Conservation (phyloP, 2,113 vertebrate genomes). For the Probosciger aterrimus region DNA sequence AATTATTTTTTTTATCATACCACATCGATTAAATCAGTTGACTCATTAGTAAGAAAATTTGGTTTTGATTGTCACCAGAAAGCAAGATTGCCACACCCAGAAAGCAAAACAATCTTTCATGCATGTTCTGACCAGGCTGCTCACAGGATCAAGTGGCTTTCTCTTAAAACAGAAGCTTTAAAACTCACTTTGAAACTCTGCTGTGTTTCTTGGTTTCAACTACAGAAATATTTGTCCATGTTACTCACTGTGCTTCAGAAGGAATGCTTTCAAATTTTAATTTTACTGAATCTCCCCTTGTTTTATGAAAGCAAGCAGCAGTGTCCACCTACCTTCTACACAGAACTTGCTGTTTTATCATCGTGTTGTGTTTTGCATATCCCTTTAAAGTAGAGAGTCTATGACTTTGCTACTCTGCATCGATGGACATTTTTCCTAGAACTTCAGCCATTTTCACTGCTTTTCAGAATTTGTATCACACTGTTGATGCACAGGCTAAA, state of each 20-base stretch:
- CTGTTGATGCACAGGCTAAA: background rate
- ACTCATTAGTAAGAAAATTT: background rate
- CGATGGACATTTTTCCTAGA: background rate
- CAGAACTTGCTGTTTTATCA: background rate
- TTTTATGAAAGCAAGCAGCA: background rate
- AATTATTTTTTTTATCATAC: background rate
- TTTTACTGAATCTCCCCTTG: background rate
- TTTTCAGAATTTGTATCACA: background rate
- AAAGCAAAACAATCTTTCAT: background rate
- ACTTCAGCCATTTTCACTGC: background rate
- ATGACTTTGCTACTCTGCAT: background rate
- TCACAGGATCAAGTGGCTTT: background rate
- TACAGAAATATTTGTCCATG: background rate
- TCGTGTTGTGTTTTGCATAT: background rate
- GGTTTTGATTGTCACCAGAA: background rate
- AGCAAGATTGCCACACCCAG: background rate
- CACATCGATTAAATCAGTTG: background rate
- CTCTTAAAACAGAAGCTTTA: background rate
- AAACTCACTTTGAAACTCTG: background rate
- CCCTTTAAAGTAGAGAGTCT: background rate
- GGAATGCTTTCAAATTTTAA: background rate
- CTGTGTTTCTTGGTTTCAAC: background rate
- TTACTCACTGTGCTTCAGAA: background rate
- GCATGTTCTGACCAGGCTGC: background rate
- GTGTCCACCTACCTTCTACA: background rate